phyloP scores from a whole-genome alignment of 2,888 invertebrate genomes.

The Arrhopalites spinosus region DNA sequence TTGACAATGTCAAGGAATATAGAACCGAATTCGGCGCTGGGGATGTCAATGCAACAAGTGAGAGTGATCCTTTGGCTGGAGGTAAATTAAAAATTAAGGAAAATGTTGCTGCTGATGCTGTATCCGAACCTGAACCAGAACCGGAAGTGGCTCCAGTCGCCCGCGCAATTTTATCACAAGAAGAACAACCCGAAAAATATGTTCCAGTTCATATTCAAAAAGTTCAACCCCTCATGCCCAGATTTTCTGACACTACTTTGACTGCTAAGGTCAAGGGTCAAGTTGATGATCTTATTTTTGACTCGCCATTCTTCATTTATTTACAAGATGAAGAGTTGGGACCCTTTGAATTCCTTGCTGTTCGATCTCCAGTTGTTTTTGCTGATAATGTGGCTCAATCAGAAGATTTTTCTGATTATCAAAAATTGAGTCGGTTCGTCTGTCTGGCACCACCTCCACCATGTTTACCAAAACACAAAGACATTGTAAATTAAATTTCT shows the following conservation, averaged over 20 bases:
- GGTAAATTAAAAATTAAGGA: background rate
- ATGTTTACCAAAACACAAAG: too few species aligned
- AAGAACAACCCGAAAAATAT: background rate
- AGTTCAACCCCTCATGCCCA: background rate
- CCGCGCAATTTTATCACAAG: background rate
- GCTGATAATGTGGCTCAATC: background rate
- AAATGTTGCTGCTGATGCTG: background rate
- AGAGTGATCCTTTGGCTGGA: background rate
- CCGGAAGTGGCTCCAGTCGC: background rate
- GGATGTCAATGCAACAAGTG: background rate
- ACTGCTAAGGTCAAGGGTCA: background rate
- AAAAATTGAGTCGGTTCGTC: background rate
- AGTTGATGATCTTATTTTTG: background rate
- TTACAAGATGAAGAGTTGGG: constrained; percentile 11
- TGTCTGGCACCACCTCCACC: constrained; percentile 20
- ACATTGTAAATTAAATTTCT: too few species aligned
- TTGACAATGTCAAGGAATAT: constrained; percentile 17
- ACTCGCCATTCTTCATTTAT: constrained; percentile 6
- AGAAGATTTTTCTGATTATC: background rate
- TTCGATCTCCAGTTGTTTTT: background rate
- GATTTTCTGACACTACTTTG: background rate
- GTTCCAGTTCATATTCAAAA: background rate
- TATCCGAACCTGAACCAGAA: constrained; percentile 1
- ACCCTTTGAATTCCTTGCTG: constrained; percentile 4
- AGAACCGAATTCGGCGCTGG: constrained; percentile 11